Base-by-base conservation (phyloP, 2,113 vertebrate species). In the Willisornis vidua region DNA sequence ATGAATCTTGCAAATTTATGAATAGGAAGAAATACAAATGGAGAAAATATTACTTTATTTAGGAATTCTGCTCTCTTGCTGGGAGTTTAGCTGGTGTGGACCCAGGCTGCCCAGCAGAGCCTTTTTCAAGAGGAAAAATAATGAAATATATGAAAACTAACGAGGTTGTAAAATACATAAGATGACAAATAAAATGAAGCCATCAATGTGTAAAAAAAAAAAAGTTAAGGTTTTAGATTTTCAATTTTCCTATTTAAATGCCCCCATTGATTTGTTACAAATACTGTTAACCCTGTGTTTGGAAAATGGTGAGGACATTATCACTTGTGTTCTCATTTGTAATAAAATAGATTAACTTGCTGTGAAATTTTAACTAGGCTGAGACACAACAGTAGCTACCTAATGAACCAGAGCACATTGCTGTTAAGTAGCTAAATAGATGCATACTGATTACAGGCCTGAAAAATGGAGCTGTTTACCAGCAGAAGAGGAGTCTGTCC, bases 341-440 rank as follows among this genome's bases (percentile, higher is more conserved):
- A 98, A 98, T 98, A 97, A 98, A 98, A 98, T 96, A 98, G 97
- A 98, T 98, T 98, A 98, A 98, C 97, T 98, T 96, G 97, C 96
- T 98, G 97, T 97, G 98, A 98, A 98, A 97, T 97, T 97, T 98
- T 98, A 98, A 97, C 96, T 97, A 97, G 97, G 93, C 97, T 96
- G 97, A 97, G 97, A 97, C 98, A 98, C 97, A 97, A 98, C 97
- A 98, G 97, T 98, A 98, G 96, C 96, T 97, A 97, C 97, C 98
- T 98, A 98, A 98, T 98, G 98, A 98, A 98, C 90, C 98, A 87
- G 94, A 97, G 87, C 97, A 96, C 96, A 98, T 97, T 98, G 97
- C 96, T 96, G 97, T 97, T 98, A 98, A 98, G 97, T 97, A 98
- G 97, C 97, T 98, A 98, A 98, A 98, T 98, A 97, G 97, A 98